A percentile compares a stretch with the other conserved stretches of the same genome.
Conservation (phyloP, 2,888 invertebrate species). For the Limenitis arthemis region DNA sequence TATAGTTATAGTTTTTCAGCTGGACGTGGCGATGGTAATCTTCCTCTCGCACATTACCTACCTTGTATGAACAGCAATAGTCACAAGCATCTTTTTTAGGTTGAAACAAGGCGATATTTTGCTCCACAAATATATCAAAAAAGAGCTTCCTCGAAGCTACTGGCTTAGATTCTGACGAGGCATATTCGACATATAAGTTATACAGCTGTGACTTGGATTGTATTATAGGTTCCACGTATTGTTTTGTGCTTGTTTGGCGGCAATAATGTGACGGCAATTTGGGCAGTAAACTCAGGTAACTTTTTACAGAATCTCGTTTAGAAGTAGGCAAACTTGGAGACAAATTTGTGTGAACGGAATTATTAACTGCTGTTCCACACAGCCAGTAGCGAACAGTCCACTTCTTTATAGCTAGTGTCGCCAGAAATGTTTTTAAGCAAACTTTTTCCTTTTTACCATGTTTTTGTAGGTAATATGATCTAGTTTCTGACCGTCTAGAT, state of each 20-base stretch:
- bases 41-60: slow-evolving; percentile 16
- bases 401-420: slow-evolving; percentile 25
- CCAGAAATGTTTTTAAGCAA: slow-evolving; percentile 25
- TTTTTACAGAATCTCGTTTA: slow-evolving; percentile 5
- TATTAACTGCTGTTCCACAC: slow-evolving; percentile 7
- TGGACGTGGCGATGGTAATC: slow-evolving; percentile 16
- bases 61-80: slow-evolving; percentile 25
- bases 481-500: slow-evolving; percentile 22
- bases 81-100: slow-evolving; percentile 15
- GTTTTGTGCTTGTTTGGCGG: slow-evolving; percentile 23
- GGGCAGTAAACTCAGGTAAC: slow-evolving; percentile 19
- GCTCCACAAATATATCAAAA: slow-evolving; percentile 20
- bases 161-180: slow-evolving; percentile 16
- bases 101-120: slow-evolving; percentile 29
- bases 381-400: slow-evolving; percentile 28
- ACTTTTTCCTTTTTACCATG: slow-evolving; percentile 24
- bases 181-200: slow-evolving; percentile 21
- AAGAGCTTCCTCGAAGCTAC: slow-evolving; percentile 28
- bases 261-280: slow-evolving; percentile 31
- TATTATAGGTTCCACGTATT: slow-evolving; percentile 29
- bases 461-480: slow-evolving; percentile 24
- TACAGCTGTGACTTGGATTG: slow-evolving; percentile 28
- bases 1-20: slow-evolving; percentile 16
- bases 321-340: not conserved
- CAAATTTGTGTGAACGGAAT: not conserved